Conservation (phyloP, 2,888 invertebrate species). For the Syrista parreyssii region DNA sequence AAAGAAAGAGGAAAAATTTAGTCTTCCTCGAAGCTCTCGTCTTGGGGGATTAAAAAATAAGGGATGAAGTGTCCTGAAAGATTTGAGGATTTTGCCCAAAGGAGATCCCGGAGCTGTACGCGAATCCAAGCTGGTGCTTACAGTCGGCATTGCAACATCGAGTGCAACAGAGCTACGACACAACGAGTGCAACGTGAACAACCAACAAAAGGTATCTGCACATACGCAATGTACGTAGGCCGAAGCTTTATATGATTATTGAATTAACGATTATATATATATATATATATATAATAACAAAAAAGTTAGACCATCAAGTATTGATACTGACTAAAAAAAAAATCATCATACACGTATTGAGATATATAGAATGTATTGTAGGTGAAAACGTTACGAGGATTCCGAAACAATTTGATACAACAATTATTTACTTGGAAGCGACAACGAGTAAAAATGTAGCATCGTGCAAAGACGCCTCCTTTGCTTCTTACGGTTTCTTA, state of each 20-base stretch:
- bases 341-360: constrained; percentile 13
- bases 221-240: neutral
- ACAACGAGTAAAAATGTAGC: constrained; percentile 23
- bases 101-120: neutral
- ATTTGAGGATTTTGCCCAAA: neutral
- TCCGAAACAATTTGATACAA: neutral
- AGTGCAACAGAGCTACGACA: constrained; percentile 36
- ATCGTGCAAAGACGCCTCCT: neutral
- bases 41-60: neutral
- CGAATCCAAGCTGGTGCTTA: neutral
- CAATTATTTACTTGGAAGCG: constrained; percentile 18
- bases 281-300: constrained; percentile 4
- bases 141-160: constrained; percentile 16
- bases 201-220: neutral
- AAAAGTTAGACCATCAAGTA: neutral
- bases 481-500: neutral
- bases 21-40: neutral
- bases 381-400: neutral
- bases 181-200: constrained; percentile 46
- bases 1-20: neutral
- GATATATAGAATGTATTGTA: constrained; percentile 9
- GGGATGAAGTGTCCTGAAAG: neutral
- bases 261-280: constrained; percentile 1
- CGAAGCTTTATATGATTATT: neutral
- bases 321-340: no score